A percentile compares a stretch with the other conserved stretches of the same genome.
Evolutionary conservation across 2,113 vertebrate genomes (phyloP).

Genomic region (Condylura cristata): DNA sequence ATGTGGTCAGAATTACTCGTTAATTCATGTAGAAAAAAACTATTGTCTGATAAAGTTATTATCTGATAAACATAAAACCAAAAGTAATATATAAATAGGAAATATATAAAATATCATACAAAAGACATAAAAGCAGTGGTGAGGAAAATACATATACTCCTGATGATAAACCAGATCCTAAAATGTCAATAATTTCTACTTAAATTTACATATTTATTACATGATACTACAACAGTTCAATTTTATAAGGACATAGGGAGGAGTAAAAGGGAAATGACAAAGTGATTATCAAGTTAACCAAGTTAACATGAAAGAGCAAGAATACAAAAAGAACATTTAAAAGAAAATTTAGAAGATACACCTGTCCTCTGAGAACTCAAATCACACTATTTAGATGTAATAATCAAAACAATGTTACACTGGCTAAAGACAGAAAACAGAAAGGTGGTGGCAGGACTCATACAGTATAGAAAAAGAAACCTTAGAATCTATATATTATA

Average conservation of each 20-base stretch:
- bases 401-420: neutral
- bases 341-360: neutral
- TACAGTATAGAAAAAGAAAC: neutral
- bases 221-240: neutral
- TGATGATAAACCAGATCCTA: neutral
- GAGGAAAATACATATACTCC: neutral
- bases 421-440: neutral
- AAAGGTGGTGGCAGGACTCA: neutral
- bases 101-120: slow-evolving; percentile 1
- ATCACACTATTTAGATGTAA: neutral
- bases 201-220: neutral
- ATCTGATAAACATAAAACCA: neutral
- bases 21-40: too few relatives aligned
- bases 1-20: too few relatives aligned
- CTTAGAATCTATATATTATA: neutral
- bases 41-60: too few relatives aligned
- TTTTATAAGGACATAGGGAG: neutral
- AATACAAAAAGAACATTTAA: neutral
- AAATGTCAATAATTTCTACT: neutral
- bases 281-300: neutral
- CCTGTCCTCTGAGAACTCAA: neutral
- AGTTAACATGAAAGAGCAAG: neutral
- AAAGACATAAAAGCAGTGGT: neutral
- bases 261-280: neutral
- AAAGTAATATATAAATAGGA: neutral